phyloP scores from a whole-genome alignment of 2,888 invertebrate species.

The Tetropium fuscum region DNA sequence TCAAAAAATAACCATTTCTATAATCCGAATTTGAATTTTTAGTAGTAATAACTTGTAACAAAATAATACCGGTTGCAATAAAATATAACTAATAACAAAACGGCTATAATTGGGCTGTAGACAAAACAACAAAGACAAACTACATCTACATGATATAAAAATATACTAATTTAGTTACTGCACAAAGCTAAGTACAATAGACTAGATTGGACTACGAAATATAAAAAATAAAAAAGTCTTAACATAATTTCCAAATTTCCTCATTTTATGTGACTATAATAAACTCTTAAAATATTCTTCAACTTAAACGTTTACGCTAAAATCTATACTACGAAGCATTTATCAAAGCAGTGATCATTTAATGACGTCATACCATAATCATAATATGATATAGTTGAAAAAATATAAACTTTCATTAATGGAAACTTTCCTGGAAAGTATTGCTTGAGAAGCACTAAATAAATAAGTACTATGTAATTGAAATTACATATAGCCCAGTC shows the following conservation, averaged over 20 bases:
- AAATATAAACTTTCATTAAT: no score
- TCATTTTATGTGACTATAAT: no score
- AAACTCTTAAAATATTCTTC: no score
- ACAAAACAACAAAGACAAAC: conserved; percentile 3
- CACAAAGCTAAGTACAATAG: conserved; percentile 26
- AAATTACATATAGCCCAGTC: no score
- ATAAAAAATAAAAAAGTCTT: conserved; percentile 4
- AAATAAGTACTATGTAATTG: no score
- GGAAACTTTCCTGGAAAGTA: no score
- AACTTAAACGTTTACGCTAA: no score
- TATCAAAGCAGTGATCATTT: no score
- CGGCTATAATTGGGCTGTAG: conserved; percentile 18
- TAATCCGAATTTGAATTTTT: not conserved
- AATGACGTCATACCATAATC: no score
- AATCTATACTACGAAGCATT: no score
- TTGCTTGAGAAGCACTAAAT: no score
- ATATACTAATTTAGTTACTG: conserved; percentile 10
- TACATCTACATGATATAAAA: conserved; percentile 10
- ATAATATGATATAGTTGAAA: no score
- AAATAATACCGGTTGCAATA: conserved; percentile 20
- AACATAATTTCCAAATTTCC: not conserved
- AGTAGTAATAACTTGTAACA: conserved; percentile 7
- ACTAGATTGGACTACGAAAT: conserved; percentile 23
- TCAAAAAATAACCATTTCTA: not conserved
- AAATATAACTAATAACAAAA: not conserved